Evolutionary conservation across 2,113 vertebrate genomes (phyloP), one percentile per base, ranked within the genome.

Genomic region (Triplophysa rosa): DNA sequence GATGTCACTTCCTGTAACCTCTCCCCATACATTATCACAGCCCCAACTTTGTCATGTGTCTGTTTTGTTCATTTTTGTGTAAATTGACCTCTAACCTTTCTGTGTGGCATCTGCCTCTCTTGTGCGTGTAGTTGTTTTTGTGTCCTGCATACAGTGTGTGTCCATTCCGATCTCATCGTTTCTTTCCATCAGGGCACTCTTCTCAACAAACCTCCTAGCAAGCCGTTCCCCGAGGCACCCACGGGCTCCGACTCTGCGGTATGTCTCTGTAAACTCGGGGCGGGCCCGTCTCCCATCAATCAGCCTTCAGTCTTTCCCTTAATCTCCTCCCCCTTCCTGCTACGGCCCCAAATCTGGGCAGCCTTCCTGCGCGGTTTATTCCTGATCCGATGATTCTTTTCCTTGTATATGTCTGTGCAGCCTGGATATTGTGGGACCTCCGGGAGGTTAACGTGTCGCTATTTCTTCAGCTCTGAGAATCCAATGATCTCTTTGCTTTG

Each of bases 111-210:
- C 62, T 58, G 42, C 54, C n/a, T 73, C 49, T 79, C 24, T 33
- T 71, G 33, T 83, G 33, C 54, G 29, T 79, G 63, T 70, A 42
- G 4, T 52, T 49, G 11, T 79, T 17, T 75, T 21, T 74, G 52
- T 67, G 52, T 54, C 71, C 21, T 64, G 69, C 71, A 62, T 85
- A 85, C 80, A 26, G 3, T 23, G 0, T 70, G 52, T 87, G 45
- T 87, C 84, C 76, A 84, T 87, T 90, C 86, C 91, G 88, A 92
- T 90, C 86, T 90, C 90, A 90, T 91, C 85, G 92, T 88, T 89
- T 95, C 87, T 95, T 90, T 95, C 91, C 93, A 94, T 94, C 92
- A 96, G 95, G 95, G 91, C 80, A 89, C 86, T 87, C 89, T 94
- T 90, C 87, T 92, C 92, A 90, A 89, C 90, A 93, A 93, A 93